These are phyloP conservation scores for Vulpes ferrilata DNA, from an alignment of 2,113 vertebrate species.

Conservation along the genomic window DNA sequence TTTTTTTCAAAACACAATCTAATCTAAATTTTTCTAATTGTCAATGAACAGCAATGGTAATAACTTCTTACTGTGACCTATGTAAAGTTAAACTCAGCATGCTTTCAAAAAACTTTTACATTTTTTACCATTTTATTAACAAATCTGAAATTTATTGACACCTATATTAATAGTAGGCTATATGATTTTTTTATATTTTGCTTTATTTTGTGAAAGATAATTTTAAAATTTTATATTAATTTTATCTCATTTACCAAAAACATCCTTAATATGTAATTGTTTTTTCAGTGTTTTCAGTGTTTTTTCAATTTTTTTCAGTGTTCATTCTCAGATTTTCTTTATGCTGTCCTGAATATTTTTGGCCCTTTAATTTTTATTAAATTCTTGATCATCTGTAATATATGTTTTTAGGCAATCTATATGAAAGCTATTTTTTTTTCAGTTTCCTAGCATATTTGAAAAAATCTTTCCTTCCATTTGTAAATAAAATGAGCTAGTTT, in stretches of 20 bases:
- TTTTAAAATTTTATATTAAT: not conserved
- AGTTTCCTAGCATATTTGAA: not conserved
- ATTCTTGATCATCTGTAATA: not conserved
- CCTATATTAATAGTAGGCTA: not conserved
- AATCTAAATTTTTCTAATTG: constrained; percentile 52
- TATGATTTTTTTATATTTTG: not conserved
- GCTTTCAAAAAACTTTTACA: not conserved
- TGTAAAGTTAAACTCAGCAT: not conserved
- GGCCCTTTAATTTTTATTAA: not conserved
- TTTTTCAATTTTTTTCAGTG: not conserved
- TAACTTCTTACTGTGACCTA: not conserved
- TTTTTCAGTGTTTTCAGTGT: not conserved
- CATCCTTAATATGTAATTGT: not conserved
- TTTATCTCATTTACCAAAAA: not conserved
- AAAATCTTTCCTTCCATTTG: not conserved
- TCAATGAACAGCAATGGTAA: not conserved
- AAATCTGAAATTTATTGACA: not conserved
- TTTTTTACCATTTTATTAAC: constrained; percentile 31
- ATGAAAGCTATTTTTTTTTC: constrained; percentile 11
- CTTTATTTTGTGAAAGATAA: not conserved
- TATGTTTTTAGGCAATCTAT: not conserved
- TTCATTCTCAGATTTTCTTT: not conserved
- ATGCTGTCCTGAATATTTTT: not conserved
- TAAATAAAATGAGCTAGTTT: not conserved
- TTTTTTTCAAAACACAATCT: not conserved